A percentile compares a stretch with the other conserved stretches of the same genome.
Conservation (phyloP, 2,888 invertebrate genomes). For the Ecdyonurus torrentis region DNA sequence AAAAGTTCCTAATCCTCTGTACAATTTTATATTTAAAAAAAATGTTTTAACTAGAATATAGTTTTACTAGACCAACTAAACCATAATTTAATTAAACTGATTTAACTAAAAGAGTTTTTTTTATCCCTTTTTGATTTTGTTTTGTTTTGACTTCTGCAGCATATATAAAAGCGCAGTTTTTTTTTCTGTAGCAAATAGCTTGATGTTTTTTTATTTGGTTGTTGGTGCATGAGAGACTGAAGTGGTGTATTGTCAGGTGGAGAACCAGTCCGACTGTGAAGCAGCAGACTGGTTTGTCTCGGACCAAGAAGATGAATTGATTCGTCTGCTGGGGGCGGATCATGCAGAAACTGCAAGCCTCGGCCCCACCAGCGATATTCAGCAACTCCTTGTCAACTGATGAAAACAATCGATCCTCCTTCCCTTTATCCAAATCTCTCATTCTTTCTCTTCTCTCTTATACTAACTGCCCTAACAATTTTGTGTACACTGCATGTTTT, state of each 20-base stretch:
- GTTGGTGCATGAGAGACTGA: background rate
- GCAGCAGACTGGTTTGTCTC: conserved; percentile 49
- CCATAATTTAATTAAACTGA: too few species aligned
- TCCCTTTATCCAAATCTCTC: too few species aligned
- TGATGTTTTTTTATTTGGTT: conserved; percentile 1
- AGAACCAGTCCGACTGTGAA: conserved; percentile 41
- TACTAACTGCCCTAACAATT: too few species aligned
- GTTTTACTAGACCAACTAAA: too few species aligned
- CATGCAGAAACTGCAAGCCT: background rate
- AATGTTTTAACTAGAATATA: too few species aligned
- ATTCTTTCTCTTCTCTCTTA: too few species aligned
- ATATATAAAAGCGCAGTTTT: conserved; percentile 2
- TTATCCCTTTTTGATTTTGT: conserved; percentile 16
- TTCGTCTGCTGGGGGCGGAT: conserved; percentile 46
- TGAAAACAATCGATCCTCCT: background rate
- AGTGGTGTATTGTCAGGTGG: too few species aligned
- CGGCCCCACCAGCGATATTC: conserved; percentile 12
- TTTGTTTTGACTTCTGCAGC: conserved; percentile 7
- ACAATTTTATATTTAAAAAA: too few species aligned
- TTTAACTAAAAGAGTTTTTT: too few species aligned
- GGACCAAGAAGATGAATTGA: conserved; percentile 60
- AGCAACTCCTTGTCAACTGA: conserved; percentile 12
- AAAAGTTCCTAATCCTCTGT: too few species aligned
- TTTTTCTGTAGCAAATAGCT: conserved; percentile 11
- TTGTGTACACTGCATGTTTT: too few species aligned